Percentiles rank a stretch among this genome's conserved stretches.
Evolutionary conservation across 2,888 invertebrate species (phyloP).

Genomic region (Escarpia spicata): DNA sequence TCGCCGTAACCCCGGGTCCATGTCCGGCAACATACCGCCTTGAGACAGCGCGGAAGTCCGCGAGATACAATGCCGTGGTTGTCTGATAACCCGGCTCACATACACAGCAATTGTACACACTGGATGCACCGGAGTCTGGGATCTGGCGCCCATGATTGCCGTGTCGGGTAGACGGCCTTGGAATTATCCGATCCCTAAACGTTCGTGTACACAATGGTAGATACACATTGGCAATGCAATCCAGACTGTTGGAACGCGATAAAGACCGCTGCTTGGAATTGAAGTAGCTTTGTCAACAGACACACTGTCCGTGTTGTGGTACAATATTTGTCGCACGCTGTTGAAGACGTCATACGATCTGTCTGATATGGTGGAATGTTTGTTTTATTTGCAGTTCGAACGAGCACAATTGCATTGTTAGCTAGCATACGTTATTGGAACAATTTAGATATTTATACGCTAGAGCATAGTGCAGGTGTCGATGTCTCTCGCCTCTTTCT

Average conservation of each 20-base stretch:
- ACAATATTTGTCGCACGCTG: background rate
- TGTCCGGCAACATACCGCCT: constrained; percentile 16
- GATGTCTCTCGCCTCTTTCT: too few relatives aligned
- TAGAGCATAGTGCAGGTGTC: too few relatives aligned
- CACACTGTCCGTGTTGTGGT: background rate
- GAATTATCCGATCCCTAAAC: background rate
- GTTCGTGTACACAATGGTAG: background rate
- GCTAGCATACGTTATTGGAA: too few relatives aligned
- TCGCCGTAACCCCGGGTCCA: background rate
- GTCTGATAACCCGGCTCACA: background rate
- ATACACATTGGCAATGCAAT: background rate
- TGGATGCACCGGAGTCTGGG: background rate
- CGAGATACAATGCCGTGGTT: background rate
- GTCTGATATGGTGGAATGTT: background rate
- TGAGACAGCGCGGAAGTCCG: constrained; percentile 16
- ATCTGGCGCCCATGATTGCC: background rate
- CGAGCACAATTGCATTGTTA: background rate
- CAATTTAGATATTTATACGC: too few relatives aligned
- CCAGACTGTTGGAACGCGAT: background rate
- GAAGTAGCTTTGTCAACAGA: background rate
- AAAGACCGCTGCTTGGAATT: background rate
- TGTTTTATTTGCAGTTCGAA: background rate
- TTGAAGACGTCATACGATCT: background rate
- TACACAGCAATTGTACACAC: background rate
- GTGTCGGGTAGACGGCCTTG: constrained; percentile 2